Evolutionary conservation across 2,113 vertebrate genomes (phyloP).

Genomic region (Sinocyclocheilus anshuiensis): DNA sequence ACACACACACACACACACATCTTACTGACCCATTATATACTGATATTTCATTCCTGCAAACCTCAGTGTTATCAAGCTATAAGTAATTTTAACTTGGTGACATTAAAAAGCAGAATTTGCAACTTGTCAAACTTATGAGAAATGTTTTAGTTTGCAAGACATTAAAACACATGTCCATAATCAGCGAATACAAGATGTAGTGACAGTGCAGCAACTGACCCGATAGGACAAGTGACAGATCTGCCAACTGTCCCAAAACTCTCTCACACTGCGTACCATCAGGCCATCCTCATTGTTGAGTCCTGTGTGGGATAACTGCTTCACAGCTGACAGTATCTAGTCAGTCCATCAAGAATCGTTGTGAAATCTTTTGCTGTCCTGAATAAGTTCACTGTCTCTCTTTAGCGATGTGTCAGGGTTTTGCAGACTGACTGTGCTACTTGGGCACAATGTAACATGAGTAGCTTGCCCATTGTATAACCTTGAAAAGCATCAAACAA

Average conservation of each 20-base stretch:
- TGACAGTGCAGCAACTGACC: slow-evolving; percentile 7
- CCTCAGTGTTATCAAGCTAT: neutral
- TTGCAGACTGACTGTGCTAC: neutral
- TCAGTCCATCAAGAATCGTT: neutral
- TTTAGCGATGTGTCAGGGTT: neutral
- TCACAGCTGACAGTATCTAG: neutral
- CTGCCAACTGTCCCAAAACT: slow-evolving; percentile 3
- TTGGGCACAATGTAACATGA: neutral
- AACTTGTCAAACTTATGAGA: neutral
- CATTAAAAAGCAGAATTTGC: neutral
- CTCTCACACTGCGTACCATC: neutral
- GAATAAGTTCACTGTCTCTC: slow-evolving; percentile 1
- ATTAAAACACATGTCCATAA: neutral
- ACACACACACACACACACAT: too few relatives aligned
- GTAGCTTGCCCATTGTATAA: neutral
- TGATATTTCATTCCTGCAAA: neutral
- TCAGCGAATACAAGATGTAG: neutral
- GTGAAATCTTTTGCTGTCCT: neutral
- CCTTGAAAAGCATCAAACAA: slow-evolving; percentile 27
- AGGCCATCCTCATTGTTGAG: neutral
- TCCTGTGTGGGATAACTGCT: neutral
- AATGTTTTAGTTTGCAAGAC: slow-evolving; percentile 7
- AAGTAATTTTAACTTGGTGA: neutral
- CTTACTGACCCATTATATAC: too few relatives aligned
- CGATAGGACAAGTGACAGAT: neutral